Base-by-base conservation (phyloP, 2,888 invertebrate genomes). In the Philereme transversata region DNA sequence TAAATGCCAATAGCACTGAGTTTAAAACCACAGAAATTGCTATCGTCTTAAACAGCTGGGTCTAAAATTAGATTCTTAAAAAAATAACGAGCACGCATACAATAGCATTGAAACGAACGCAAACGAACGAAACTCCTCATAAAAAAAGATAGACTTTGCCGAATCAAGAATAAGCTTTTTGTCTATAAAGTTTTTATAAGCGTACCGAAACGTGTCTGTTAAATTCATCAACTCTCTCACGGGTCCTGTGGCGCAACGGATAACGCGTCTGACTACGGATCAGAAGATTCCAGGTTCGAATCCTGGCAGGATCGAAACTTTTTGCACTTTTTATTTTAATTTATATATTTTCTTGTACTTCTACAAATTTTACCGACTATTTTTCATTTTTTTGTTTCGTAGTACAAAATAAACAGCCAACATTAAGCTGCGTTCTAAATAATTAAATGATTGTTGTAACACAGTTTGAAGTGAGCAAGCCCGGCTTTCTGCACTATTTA, bases 181-280 rank as follows among this genome's bases (percentile, higher is more conserved):
- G 54, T 45, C 33, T 36, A 46, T 36, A 4, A 57, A 38, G 59
- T 61, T 61, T 59, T 61, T 63, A 41, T 60, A 36, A 9, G 7
- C 11, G 9, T 22, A 50, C 48, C 34, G 22, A 56, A 60, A 43
- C 4, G 0, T 41, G 49, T 8, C 34, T 34, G n/a, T 22, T 47
- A 57, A 66, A 57, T 72, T 70, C 55, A 4, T 0, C 6, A 0
- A 0, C 0, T 0, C 0, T 0, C 0, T 0, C 0, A 57, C 22
- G 51, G 81, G 81, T 80, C 93, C 91, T 94, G 93, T 93, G 93
- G 93, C 93, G 93, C 93, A 93, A 93, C 83, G 93, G 92, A 94
- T 94, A 94, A 94, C 94, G 94, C 94, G 94, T 94, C 94, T 94
- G 94, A 94, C 94, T 94, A 94, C 94, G 94, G 94, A 94, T 94